Conservation (phyloP, 2,797 vertebrate genomes). For the Anableps anableps region DNA sequence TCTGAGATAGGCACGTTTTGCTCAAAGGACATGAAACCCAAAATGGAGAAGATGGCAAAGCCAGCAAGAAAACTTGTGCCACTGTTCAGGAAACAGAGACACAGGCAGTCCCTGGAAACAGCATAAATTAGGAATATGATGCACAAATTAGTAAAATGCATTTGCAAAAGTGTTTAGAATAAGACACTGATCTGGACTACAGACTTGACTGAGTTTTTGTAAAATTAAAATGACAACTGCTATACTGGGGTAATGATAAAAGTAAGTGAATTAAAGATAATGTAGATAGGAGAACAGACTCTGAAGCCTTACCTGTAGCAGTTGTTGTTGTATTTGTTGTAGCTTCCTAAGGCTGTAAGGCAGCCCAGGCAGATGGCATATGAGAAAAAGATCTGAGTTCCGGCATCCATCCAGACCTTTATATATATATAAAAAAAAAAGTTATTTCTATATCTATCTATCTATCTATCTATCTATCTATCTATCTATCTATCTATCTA, state of each 20-base stretch:
- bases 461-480: no score
- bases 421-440: not conserved
- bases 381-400: slow-evolving; percentile 97
- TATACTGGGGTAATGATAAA: not conserved
- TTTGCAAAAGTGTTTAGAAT: not conserved
- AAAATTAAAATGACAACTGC: not conserved
- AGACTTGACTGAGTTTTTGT: not conserved
- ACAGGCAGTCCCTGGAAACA: slow-evolving; percentile 88
- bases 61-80: slow-evolving; percentile 96
- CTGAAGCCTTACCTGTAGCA: slow-evolving; percentile 89
- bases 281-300: not conserved
- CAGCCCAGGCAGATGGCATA: slow-evolving; percentile 96
- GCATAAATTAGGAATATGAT: slow-evolving; percentile 2
- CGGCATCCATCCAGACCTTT: slow-evolving; percentile 98
- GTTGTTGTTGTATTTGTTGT: slow-evolving; percentile 98
- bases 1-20: slow-evolving; percentile 93
- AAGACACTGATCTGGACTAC: accelerated
- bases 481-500: no score
- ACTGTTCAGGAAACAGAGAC: slow-evolving; percentile 94
- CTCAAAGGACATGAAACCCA: slow-evolving; percentile 97
- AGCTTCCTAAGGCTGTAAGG: slow-evolving; percentile 94
- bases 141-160: not conserved
- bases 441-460: no score
- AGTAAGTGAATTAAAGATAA: not conserved
- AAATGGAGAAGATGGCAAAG: slow-evolving; percentile 98